phyloP scores from a whole-genome alignment of 2,888 invertebrate genomes.

The Zaprionus obscuricornis region DNA sequence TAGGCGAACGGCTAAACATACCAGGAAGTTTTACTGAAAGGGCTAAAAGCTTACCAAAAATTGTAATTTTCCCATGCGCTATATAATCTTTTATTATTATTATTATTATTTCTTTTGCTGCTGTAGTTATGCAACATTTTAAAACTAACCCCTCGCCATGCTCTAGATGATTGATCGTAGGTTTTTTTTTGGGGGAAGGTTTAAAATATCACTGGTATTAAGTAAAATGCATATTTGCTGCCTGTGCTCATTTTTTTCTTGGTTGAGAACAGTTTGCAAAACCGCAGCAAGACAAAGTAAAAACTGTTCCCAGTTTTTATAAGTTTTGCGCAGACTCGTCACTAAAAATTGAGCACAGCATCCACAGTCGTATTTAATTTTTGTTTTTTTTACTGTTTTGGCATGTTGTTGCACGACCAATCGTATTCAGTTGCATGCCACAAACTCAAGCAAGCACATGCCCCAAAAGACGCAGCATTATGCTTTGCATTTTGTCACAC shows the following conservation, averaged over 20 bases:
- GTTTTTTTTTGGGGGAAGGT: no score
- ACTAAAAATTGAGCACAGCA: slow-evolving; percentile 51
- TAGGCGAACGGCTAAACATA: no score
- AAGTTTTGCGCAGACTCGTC: slow-evolving; percentile 44
- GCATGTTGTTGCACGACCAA: background rate
- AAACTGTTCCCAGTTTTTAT: slow-evolving; percentile 33
- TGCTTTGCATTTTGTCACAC: no score
- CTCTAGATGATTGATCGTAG: slow-evolving; percentile 45
- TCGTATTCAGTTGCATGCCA: slow-evolving; percentile 30
- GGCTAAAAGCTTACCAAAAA: slow-evolving; percentile 17
- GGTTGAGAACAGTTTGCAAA: no score
- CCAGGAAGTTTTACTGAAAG: background rate
- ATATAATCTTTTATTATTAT: slow-evolving; percentile 65
- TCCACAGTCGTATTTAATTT: slow-evolving; percentile 55
- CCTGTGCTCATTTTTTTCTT: no score
- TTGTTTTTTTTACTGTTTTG: no score
- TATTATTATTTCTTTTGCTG: slow-evolving; percentile 60
- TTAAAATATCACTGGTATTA: slow-evolving; percentile 50
- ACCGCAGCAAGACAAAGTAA: no score
- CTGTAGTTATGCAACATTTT: slow-evolving; percentile 43
- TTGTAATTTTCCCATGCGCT: slow-evolving; percentile 51
- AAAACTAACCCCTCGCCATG: slow-evolving; percentile 29
- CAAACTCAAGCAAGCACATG: slow-evolving; percentile 4
- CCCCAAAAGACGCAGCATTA: no score
- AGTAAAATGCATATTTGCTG: slow-evolving; percentile 26